Evolutionary conservation across 1,140 invertebrate species (phyloP), one percentile per base, ranked within the genome.

Genomic region (Lordiphosa stackelbergi): DNA sequence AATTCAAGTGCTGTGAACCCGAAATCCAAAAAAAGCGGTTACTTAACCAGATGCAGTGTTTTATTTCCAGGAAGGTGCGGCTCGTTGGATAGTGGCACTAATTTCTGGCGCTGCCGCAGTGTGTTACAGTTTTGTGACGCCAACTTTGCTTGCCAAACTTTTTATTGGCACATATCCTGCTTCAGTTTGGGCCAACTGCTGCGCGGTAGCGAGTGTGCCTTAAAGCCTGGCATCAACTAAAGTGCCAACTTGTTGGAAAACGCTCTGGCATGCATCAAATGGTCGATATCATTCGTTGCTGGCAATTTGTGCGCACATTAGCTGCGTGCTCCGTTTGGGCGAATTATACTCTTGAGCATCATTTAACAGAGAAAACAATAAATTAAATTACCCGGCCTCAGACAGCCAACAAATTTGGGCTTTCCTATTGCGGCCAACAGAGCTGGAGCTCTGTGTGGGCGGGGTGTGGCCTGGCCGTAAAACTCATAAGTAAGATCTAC

Each of bases 101-200:
- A 81, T 75, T 81, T 81, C 72, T 72, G 55, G 49, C 53, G 54
- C 45, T 53, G 45, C 53, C 40, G 70, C 74, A 74, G 71, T 70
- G 59, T 70, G 66, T 83, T 73, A 71, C 77, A 83, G 57, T 72
- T 83, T 70, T 83, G 78, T 73, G 77, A 83, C 77, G 77, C 77
- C 77, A 83, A 83, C 78, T 83, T 83, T 83, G 77, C 77, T 84
- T 83, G 77, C 77, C 77, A 83, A 83, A 83, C 78, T 83, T 83
- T 83, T 84, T 83, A 81, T 81, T 81, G 77, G 77, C 77, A 83
- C 78, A 81, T 83, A 81, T 83, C 61, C 72, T 65, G 7, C 6
- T 31, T 41, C 77, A 69, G 59, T 52, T 47, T 31, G 28, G 31
- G 13, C 31, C 41, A 19, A 40, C 12, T 42, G 31, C 13, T 34